phyloP scores from a whole-genome alignment of 2,888 invertebrate species.

The Brachynemurus nebulosus region DNA sequence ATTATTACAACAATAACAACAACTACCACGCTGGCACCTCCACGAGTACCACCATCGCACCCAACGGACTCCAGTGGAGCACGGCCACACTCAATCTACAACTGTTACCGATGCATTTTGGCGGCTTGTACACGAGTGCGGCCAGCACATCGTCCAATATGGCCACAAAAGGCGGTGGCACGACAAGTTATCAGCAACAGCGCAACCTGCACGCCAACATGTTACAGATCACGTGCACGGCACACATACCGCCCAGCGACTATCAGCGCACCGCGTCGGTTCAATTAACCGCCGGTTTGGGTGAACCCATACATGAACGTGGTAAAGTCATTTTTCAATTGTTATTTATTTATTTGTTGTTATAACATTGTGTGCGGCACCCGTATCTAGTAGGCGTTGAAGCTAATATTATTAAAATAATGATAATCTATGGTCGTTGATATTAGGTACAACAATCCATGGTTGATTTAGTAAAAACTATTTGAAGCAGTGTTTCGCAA shows the following conservation, averaged over 20 bases:
- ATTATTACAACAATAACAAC: not conserved
- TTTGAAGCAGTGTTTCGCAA: no score
- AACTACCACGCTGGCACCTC: not conserved
- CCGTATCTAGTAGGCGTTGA: no score
- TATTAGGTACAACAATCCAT: no score
- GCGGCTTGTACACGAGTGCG: not conserved
- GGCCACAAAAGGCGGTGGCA: not conserved
- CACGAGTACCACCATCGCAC: not conserved
- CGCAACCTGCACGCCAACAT: not conserved
- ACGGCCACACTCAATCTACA: not conserved
- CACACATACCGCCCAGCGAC: not conserved
- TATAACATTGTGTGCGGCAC: no score
- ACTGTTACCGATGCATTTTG: not conserved
- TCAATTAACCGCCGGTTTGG: not conserved
- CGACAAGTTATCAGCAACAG: no score
- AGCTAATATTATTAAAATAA: no score
- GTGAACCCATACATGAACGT: slow-evolving; percentile 4
- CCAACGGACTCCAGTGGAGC: not conserved
- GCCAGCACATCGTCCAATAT: not conserved
- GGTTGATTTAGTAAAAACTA: no score
- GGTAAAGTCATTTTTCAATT: no score
- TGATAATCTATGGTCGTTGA: no score
- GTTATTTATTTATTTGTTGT: no score
- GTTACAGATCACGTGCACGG: not conserved
- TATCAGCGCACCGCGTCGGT: not conserved